phyloP scores from a whole-genome alignment of 2,888 invertebrate species.

The Agrochola macilenta region DNA sequence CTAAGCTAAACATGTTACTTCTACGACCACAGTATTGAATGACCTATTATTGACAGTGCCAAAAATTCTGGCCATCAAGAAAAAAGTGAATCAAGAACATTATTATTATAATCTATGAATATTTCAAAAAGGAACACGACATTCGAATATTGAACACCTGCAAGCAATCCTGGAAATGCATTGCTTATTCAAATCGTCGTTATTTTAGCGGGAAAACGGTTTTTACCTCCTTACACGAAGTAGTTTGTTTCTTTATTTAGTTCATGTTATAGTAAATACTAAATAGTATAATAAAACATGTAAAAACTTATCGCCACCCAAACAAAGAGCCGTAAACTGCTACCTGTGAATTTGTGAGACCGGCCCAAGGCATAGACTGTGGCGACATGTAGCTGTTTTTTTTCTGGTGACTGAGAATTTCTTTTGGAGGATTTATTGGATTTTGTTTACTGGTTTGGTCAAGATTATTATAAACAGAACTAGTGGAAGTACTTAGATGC shows the following conservation, averaged over 20 bases:
- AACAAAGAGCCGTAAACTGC: conserved; percentile 85
- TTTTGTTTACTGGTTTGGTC: background rate
- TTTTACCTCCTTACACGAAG: conserved; percentile 37
- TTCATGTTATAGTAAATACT: conserved; percentile 72
- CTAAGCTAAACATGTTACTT: conserved; percentile 19
- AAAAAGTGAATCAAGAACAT: background rate
- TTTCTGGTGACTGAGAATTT: background rate
- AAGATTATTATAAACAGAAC: background rate
- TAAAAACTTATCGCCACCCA: conserved; percentile 85
- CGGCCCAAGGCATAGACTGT: conserved; percentile 64
- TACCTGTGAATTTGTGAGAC: conserved; percentile 82
- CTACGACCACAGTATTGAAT: background rate
- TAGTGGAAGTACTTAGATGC: background rate
- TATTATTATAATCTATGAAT: background rate
- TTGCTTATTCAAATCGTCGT: conserved; percentile 43
- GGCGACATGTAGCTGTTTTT: conserved; percentile 58
- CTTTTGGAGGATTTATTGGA: background rate
- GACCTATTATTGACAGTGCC: background rate
- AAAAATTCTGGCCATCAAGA: background rate
- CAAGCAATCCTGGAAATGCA: conserved; percentile 17
- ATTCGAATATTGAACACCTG: conserved; percentile 8
- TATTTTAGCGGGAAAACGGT: conserved; percentile 51
- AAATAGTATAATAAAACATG: conserved; percentile 80
- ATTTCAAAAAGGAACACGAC: conserved; percentile 13
- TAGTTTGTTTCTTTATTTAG: conserved; percentile 70